These are phyloP conservation scores for Chascanopsetta lugubris DNA, from an alignment of 2,113 vertebrate species.

Conservation along the genomic window DNA sequence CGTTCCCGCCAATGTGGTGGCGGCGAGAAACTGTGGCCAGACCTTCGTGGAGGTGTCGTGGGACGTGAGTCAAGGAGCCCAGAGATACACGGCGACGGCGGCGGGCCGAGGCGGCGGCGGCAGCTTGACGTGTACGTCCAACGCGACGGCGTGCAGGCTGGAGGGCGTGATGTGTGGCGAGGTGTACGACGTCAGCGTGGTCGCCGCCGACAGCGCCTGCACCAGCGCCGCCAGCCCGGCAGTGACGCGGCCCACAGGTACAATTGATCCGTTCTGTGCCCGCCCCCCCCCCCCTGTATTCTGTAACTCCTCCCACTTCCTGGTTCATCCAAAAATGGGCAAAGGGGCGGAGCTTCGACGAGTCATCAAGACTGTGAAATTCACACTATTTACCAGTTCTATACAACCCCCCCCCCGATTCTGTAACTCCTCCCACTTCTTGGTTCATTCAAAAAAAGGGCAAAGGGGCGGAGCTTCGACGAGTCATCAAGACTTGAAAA, in stretches of 20 bases:
- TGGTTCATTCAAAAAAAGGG: too few species aligned
- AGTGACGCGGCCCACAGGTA: slow-evolving; percentile 68
- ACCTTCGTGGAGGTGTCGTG: slow-evolving; percentile 65
- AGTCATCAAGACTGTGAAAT: too few species aligned
- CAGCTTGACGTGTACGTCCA: slow-evolving; percentile 47
- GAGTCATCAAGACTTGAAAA: too few species aligned
- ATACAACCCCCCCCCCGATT: too few species aligned
- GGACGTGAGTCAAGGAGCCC: slow-evolving; percentile 70
- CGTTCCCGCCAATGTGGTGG: slow-evolving; percentile 65
- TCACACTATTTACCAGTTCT: too few species aligned
- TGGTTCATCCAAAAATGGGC: too few species aligned
- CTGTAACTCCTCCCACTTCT: too few species aligned
- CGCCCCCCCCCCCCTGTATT: too few species aligned
- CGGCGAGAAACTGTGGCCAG: slow-evolving; percentile 55
- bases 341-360: too few species aligned
- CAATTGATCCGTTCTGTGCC: not conserved
- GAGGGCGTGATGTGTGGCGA: slow-evolving; percentile 66
- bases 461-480: too few species aligned
- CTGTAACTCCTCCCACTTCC: too few species aligned
- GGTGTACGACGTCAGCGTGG: slow-evolving; percentile 69
- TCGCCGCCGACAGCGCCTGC: slow-evolving; percentile 63
- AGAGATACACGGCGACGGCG: slow-evolving; percentile 44
- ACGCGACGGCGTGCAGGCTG: slow-evolving; percentile 62
- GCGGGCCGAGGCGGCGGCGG: slow-evolving; percentile 13
- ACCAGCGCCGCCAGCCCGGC: slow-evolving; percentile 59